Conservation (phyloP, 2,797 vertebrate species). For the Myotis daubentonii region DNA sequence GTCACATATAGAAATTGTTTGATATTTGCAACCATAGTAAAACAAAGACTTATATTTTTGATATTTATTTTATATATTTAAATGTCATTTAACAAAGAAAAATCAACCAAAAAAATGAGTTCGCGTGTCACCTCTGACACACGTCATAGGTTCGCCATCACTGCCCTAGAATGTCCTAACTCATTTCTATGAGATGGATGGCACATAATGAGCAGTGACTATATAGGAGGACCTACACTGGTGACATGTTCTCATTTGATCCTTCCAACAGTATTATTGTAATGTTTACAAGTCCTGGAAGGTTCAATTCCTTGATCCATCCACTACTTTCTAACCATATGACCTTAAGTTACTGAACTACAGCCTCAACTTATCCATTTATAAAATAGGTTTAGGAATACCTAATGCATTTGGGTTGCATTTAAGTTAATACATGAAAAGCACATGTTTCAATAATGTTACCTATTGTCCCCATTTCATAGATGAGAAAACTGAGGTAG, state of each 20-base stretch:
- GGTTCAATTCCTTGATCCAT: not conserved
- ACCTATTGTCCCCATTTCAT: not conserved
- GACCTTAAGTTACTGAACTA: not conserved
- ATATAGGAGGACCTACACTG: not conserved
- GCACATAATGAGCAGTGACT: not conserved
- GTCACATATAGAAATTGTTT: too few species aligned
- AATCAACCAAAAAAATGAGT: too few species aligned
- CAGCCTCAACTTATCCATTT: not conserved
- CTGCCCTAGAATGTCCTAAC: not conserved
- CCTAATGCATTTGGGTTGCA: not conserved
- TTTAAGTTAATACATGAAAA: not conserved
- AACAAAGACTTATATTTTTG: too few species aligned
- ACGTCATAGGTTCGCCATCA: too few species aligned
- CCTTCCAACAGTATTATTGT: not conserved
- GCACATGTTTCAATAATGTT: not conserved
- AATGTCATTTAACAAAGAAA: too few species aligned
- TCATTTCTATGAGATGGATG: not conserved
- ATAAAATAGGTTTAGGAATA: conserved; percentile 11
- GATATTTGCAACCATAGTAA: too few species aligned
- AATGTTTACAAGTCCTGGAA: not conserved
- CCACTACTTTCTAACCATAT: not conserved
- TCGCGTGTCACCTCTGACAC: too few species aligned
- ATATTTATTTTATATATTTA: too few species aligned
- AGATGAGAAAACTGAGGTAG: not conserved
- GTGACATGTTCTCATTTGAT: not conserved